Conservation (phyloP, 2,797 vertebrate genomes). For the Ciconia nigra region DNA sequence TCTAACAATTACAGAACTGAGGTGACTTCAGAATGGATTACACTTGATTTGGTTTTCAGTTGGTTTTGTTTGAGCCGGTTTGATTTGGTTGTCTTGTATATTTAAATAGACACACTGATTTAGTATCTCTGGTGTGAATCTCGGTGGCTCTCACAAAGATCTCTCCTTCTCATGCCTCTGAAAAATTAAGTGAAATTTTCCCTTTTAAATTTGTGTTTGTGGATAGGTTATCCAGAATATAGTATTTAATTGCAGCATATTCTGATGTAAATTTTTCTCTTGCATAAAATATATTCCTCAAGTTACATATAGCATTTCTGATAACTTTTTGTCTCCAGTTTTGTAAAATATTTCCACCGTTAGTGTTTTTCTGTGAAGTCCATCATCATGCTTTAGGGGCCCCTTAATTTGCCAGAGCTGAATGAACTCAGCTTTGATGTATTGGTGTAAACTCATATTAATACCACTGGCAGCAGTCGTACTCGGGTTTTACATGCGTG, state of each 20-base stretch:
- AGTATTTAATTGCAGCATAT: background rate
- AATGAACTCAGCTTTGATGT: background rate
- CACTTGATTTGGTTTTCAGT: background rate
- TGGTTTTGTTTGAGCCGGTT: background rate
- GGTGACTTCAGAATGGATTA: background rate
- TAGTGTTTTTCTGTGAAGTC: background rate
- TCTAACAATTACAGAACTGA: background rate
- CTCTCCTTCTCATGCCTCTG: background rate
- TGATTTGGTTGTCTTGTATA: background rate
- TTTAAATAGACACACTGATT: background rate
- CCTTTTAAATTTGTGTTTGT: background rate
- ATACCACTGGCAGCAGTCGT: background rate
- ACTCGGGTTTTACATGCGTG: background rate
- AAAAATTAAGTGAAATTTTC: background rate
- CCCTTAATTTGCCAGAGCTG: background rate
- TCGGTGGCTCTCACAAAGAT: background rate
- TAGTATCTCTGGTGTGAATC: background rate
- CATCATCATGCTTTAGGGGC: background rate
- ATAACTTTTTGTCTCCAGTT: background rate
- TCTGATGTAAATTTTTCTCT: background rate
- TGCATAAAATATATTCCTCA: background rate
- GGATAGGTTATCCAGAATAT: background rate
- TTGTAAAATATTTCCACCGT: background rate
- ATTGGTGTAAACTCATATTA: background rate
- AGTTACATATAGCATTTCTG: background rate